Base-by-base conservation (phyloP, 2,797 vertebrate genomes). In the Myotis daubentonii region DNA sequence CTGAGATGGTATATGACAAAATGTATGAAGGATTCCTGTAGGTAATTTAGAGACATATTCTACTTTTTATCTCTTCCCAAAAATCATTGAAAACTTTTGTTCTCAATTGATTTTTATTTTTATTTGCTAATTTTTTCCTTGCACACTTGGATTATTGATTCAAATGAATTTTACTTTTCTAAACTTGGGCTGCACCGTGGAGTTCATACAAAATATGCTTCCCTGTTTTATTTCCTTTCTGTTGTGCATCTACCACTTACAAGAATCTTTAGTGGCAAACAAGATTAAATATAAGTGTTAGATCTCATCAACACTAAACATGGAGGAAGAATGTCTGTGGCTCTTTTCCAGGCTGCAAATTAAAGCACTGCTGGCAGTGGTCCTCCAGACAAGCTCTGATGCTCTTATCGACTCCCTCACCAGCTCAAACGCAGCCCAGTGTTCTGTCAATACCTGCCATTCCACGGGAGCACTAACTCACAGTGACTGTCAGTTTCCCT, bases 281-380 rank as follows among this genome's bases (percentile, higher is more conserved):
- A 97, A 98, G 97, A 98, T 97, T 97, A 98, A 97, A 96, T 95
- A 85, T 80, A 97, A 60, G 0, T 92, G 87, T 95, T 89, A 97
- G 95, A 97, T 97, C 95, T 97, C 98, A 97, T 98, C 98, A 98
- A 90, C 96, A 94, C 95, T 95, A 97, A 97, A 96, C 92, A 95
- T 19, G 70, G 96, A 89, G 90, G 92, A 97, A 95, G 97, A 96
- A 98, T 49, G 94, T 97, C 97, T 28, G 95, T 97, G 98, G 98
- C 98, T 98, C 97, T 95, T 96, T 98, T 98, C 98, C 98, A 98
- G 98, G 96, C 51, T 0, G 96, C 97, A 98, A 98, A 98, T 98
- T 98, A 98, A 97, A 98, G 96, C 90, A 78, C 93, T 87, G 97
- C 97, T 94, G 74, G 96, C 36, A 72, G 96, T 96, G 97, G 97